Base-by-base conservation (phyloP, 2,888 invertebrate species). In the Corythucha ciliata region DNA sequence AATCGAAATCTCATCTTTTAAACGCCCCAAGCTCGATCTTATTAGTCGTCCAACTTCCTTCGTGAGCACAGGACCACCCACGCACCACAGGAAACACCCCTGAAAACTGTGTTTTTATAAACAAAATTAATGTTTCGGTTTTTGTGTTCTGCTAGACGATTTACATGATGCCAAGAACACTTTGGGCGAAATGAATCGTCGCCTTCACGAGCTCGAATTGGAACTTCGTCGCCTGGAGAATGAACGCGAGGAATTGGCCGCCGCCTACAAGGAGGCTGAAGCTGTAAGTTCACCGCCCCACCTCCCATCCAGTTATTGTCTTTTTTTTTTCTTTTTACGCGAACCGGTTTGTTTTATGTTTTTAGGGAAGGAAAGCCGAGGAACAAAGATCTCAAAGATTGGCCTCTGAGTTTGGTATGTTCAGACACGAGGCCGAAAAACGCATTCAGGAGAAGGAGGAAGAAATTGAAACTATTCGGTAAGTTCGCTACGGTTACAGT, bases 241-340 rank as follows among this genome's bases (percentile, higher is more conserved):
- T 72, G 98, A 98, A 76, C 88, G 97, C 68, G 96, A 98, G 71
- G 93, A 94, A 76, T 83, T 98, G 68, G 90, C 92, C 63, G 89
- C 89, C 63, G 96, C 96, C 65, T 92, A 94, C 79, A 90, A 90
- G 73, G 98, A 98, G 77, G 92, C 96, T 63, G 97, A 98, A 74
- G 90, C 93, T 69, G 91, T 94, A 76, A 81, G 86, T 79, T 48
- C 22, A 21, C n/a, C 3, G 22, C 16, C 16, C 8, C 18, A 18
- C 5, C n/a, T 12, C 5, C n/a, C n/a, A 16, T 44, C 10, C n/a
- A 22, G 8, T 22, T 41, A 12, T 22, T 41, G 10, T 12, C 12
- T 21, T 10, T 29, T 26, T 33, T 33, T 27, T 6, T 5, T 22
- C 12, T 25, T 44, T 8, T 45, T 4, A 46, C 24, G 3, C 14